A percentile compares a stretch with the other conserved stretches of the same genome.
Conservation (phyloP, 2,888 invertebrate genomes). For the Ophioninae sp. region DNA sequence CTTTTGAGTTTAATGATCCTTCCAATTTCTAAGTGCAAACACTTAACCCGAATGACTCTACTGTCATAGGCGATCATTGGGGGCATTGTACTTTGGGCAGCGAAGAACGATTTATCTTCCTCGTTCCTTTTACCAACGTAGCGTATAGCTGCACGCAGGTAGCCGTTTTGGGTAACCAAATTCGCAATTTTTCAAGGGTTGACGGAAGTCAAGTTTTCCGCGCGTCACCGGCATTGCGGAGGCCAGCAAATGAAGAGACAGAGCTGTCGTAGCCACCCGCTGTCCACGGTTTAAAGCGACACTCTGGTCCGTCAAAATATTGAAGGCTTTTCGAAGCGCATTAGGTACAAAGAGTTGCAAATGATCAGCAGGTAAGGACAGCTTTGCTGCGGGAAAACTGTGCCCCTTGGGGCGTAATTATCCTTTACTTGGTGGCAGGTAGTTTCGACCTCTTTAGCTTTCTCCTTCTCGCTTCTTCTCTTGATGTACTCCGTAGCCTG, state of each 20-base stretch:
- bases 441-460: slow-evolving; percentile 15
- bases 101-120: slow-evolving; percentile 50
- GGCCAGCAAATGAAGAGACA: slow-evolving; percentile 54
- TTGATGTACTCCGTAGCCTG: background rate
- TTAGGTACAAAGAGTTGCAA: slow-evolving; percentile 55
- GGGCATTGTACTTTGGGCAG: slow-evolving; percentile 47
- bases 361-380: slow-evolving; percentile 31
- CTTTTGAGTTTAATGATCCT: too few relatives aligned
- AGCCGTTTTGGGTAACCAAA: slow-evolving; percentile 24
- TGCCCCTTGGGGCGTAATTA: slow-evolving; percentile 45
- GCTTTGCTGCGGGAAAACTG: slow-evolving; percentile 1
- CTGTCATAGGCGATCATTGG: slow-evolving; percentile 51
- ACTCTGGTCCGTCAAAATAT: slow-evolving; percentile 69
- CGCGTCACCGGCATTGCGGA: slow-evolving; percentile 3
- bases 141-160: slow-evolving; percentile 26
- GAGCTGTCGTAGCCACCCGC: slow-evolving; percentile 14
- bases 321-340: slow-evolving; percentile 46
- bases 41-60: too few relatives aligned
- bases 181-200: slow-evolving; percentile 48
- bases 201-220: background rate
- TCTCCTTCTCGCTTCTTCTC: slow-evolving; percentile 13
- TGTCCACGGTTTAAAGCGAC: slow-evolving; percentile 50
- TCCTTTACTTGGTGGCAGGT: slow-evolving; percentile 54
- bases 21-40: too few relatives aligned
- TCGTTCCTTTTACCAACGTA: slow-evolving; percentile 46